phyloP scores from a whole-genome alignment of 2,113 vertebrate genomes.

The Colaptes auratus region DNA sequence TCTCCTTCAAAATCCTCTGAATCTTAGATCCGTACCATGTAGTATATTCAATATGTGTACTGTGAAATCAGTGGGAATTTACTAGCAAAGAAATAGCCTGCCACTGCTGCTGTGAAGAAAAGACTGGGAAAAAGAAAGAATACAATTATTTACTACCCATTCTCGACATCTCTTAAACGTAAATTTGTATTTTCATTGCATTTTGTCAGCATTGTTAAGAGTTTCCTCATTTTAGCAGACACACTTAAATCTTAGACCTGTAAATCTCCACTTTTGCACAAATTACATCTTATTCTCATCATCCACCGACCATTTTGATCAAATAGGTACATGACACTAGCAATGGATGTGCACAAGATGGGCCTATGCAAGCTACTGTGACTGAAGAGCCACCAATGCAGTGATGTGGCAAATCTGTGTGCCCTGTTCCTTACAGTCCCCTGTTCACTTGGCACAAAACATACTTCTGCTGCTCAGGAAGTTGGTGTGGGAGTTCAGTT shows the following conservation, averaged over 20 bases:
- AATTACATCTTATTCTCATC: not conserved
- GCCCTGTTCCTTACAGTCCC: not conserved
- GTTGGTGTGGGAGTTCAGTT: not conserved
- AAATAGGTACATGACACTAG: not conserved
- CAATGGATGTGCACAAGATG: accelerated
- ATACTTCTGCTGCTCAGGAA: not conserved
- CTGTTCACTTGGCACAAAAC: not conserved
- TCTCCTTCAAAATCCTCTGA: constrained; percentile 67
- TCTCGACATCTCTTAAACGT: not conserved
- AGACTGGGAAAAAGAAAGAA: not conserved
- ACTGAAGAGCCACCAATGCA: not conserved
- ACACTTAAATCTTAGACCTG: not conserved
- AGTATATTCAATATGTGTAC: constrained; percentile 42
- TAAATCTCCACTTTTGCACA: not conserved
- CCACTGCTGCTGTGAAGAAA: not conserved
- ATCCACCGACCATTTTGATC: not conserved
- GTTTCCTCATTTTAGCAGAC: not conserved
- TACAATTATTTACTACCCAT: not conserved
- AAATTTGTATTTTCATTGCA: not conserved
- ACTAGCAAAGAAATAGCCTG: not conserved
- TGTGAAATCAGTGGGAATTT: constrained; percentile 62
- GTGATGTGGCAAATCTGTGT: not conserved
- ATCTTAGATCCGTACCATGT: constrained; percentile 51
- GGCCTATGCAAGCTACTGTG: not conserved
- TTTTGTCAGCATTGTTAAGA: not conserved